Conservation (phyloP, 2,888 invertebrate species). For the Lypha dubia region DNA sequence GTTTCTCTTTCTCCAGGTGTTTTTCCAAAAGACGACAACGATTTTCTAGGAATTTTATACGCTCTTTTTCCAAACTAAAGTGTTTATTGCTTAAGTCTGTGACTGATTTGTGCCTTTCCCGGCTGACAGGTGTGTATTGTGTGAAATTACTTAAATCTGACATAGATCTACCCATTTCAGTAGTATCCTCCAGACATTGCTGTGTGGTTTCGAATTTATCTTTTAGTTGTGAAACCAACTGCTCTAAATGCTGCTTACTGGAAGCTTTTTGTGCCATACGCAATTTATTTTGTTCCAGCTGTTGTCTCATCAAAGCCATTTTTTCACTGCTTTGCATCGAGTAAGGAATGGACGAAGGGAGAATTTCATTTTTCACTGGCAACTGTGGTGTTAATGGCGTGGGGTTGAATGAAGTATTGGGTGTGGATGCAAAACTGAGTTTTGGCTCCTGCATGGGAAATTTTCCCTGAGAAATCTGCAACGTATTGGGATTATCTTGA, state of each 20-base stretch:
- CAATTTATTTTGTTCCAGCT: conserved; percentile 85
- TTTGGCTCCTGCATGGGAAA: conserved; percentile 37
- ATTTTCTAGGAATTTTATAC: conserved; percentile 81
- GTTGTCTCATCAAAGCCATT: conserved; percentile 84
- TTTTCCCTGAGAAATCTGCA: conserved; percentile 27
- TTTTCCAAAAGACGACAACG: conserved; percentile 81
- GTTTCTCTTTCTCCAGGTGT: conserved; percentile 80
- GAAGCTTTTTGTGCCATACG: conserved; percentile 85
- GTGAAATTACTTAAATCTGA: conserved; percentile 79
- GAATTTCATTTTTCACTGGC: conserved; percentile 40
- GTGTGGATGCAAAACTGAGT: conserved; percentile 43
- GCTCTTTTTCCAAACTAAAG: conserved; percentile 79
- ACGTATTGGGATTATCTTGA: conserved; percentile 24
- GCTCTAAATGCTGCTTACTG: conserved; percentile 84
- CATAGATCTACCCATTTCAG: conserved; percentile 82
- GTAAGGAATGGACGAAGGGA: conserved; percentile 19
- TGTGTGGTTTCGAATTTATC: conserved; percentile 85
- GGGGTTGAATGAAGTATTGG: conserved; percentile 61
- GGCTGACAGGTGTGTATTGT: conserved; percentile 73
- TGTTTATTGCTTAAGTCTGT: conserved; percentile 79
- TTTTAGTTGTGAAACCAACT: conserved; percentile 84
- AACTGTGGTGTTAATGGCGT: conserved; percentile 61
- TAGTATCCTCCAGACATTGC: conserved; percentile 78
- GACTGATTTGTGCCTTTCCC: conserved; percentile 80
- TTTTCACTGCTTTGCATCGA: conserved; percentile 84